Conservation (phyloP, 2,797 vertebrate genomes). For the Buceros bicornis region DNA sequence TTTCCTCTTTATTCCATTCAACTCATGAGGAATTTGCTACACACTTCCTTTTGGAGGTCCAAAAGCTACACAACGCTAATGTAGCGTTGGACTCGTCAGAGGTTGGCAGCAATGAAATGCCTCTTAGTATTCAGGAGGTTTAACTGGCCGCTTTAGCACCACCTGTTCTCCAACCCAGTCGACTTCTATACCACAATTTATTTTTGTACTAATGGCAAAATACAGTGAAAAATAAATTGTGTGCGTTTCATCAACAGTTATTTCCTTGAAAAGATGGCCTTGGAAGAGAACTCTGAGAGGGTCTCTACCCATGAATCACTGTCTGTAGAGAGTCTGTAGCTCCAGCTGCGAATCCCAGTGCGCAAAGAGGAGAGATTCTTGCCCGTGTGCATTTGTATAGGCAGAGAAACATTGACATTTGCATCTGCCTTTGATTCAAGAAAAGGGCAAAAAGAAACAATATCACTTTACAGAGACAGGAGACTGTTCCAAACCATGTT, state of each 20-base stretch:
- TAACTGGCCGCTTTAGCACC: constrained; percentile 14
- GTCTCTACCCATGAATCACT: constrained; percentile 23
- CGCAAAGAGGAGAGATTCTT: neutral
- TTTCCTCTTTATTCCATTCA: neutral
- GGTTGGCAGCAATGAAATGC: constrained; percentile 1
- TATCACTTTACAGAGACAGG: neutral
- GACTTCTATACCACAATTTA: constrained; percentile 53
- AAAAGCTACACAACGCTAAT: constrained; percentile 37
- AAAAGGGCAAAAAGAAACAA: neutral
- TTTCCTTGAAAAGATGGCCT: constrained; percentile 38
- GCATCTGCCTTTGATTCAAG: constrained; percentile 32
- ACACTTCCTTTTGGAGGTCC: constrained; percentile 55
- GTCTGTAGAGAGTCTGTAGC: neutral
- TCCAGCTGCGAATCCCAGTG: neutral
- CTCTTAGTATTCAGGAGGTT: neutral
- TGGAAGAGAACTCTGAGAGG: constrained; percentile 27
- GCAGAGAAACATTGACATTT: neutral
- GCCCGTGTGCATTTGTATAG: neutral
- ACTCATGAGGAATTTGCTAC: neutral
- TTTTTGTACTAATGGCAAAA: constrained; percentile 62
- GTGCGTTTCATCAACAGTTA: neutral
- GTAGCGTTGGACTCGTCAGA: neutral
- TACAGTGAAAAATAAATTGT: constrained; percentile 56
- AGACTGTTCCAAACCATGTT: constrained; percentile 52
- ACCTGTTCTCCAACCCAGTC: constrained; percentile 50